Percentiles rank a stretch among this genome's conserved stretches.
phyloP scores from a whole-genome alignment of 1,140 invertebrate genomes.

The Drosophila melanica region DNA sequence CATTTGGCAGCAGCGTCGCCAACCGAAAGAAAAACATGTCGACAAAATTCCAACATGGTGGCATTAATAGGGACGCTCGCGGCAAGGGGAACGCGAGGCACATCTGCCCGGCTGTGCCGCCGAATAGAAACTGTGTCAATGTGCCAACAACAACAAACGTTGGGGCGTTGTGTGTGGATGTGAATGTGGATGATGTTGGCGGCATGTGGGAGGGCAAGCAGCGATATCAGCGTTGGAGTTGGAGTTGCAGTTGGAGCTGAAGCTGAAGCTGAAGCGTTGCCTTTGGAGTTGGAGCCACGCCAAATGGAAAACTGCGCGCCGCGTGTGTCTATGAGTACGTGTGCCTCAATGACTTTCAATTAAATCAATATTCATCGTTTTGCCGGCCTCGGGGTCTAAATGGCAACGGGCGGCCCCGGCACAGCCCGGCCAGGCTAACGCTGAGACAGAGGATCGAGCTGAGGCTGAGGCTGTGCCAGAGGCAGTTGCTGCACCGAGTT shows the following conservation, averaged over 20 bases:
- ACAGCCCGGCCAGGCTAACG: constrained; percentile 29
- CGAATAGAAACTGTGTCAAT: constrained; percentile 76
- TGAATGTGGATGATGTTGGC: constrained; percentile 50
- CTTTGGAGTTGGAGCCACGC: constrained; percentile 67
- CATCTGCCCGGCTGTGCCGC: constrained; percentile 57
- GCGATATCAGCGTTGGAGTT: constrained; percentile 32
- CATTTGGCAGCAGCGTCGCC: constrained; percentile 78
- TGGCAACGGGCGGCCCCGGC: constrained; percentile 70
- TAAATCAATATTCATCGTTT: constrained; percentile 83
- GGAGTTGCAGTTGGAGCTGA: constrained; percentile 12
- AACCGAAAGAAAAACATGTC: constrained; percentile 67
- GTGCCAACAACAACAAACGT: constrained; percentile 66
- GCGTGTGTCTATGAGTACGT: constrained; percentile 67
- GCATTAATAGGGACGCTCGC: constrained; percentile 1
- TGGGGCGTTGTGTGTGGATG: constrained; percentile 58
- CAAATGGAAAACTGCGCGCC: constrained; percentile 56
- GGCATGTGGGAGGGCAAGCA: constrained; percentile 69
- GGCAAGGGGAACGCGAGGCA: constrained; percentile 38
- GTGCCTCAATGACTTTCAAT: constrained; percentile 81
- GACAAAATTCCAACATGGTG: constrained; percentile 72
- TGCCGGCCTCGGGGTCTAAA: constrained; percentile 72
- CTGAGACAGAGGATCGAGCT: constrained; percentile 11
- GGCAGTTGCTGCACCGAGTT: constrained; percentile 52
- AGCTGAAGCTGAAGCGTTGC: constrained; percentile 44
- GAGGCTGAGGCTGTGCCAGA: constrained; percentile 15